Conservation (phyloP, 2,888 invertebrate genomes). For the Tinea pellionella region DNA sequence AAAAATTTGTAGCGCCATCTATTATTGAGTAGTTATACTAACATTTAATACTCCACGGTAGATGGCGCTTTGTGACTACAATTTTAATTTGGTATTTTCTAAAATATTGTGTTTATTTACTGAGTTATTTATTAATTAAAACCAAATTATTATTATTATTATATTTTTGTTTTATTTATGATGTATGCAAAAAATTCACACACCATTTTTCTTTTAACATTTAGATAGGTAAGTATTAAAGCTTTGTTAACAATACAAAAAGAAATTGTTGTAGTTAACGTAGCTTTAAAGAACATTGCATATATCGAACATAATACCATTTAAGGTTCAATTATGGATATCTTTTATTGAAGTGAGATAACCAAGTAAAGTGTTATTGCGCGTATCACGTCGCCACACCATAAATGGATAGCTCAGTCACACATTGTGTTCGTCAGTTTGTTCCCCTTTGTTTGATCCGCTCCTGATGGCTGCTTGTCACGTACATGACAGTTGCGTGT, state of each 20-base stretch:
- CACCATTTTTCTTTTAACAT: no score
- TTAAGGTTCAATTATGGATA: not conserved
- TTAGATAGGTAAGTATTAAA: no score
- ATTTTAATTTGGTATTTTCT: not conserved
- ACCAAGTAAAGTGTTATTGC: constrained; percentile 10
- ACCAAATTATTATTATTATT: no score
- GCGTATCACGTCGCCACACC: constrained; percentile 1
- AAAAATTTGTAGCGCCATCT: constrained; percentile 10
- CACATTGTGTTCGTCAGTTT: not conserved
- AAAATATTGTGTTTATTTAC: not conserved
- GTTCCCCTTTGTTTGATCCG: constrained; percentile 9
- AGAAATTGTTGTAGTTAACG: no score
- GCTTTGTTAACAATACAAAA: no score
- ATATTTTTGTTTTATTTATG: not conserved
- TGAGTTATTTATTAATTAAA: no score
- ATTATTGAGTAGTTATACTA: not conserved
- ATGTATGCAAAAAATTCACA: no score
- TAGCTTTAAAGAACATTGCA: no score
- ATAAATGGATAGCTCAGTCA: not conserved
- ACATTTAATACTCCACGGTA: constrained; percentile 13
- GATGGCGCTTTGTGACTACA: constrained; percentile 9
- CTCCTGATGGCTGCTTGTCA: constrained; percentile 9
- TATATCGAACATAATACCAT: not conserved
- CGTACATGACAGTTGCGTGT: not conserved
- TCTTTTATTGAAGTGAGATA: not conserved